Percentiles rank a stretch among this genome's conserved stretches.
These are phyloP conservation scores for Phrixothrix hirtus DNA, from an alignment of 2,888 invertebrate species.

Conservation along the genomic window DNA sequence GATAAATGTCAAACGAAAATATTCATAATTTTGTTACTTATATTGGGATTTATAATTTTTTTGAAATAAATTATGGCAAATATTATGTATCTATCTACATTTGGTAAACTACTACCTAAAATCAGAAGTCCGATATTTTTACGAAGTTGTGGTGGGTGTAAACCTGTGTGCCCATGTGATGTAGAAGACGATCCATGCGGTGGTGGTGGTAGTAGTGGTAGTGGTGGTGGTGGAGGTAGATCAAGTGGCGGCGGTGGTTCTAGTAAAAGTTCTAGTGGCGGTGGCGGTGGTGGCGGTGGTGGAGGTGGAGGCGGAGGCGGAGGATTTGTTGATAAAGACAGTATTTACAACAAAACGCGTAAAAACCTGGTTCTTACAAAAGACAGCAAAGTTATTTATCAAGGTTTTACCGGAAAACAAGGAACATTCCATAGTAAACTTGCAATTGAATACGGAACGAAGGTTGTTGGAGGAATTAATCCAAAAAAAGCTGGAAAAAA, in stretches of 20 bases:
- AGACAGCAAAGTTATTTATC: conserved; percentile 74
- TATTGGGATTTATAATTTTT: no score
- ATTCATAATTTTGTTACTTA: no score
- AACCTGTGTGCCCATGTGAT: neutral
- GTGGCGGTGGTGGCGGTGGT: neutral
- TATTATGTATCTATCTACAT: no score
- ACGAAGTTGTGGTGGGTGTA: neutral
- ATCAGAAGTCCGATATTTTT: no score
- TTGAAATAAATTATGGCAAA: no score
- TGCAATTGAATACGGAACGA: conserved; percentile 79
- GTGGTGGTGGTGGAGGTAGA: neutral
- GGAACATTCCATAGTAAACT: conserved; percentile 70
- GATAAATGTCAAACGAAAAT: no score
- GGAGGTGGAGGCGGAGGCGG: no score
- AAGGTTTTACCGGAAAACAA: conserved; percentile 82
- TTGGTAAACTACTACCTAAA: no score
- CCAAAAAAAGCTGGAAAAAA: conserved; percentile 81
- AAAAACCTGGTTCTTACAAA: conserved; percentile 39
- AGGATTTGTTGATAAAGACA: no score
- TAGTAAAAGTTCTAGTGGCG: no score
- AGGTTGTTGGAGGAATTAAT: conserved; percentile 78
- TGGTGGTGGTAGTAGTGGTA: neutral
- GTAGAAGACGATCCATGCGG: neutral
- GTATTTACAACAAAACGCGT: conserved; percentile 22
- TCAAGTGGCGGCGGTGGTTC: neutral